Evolutionary conservation across 1,140 invertebrate genomes (phyloP), one percentile per base, ranked within the genome.

Genomic region (Octopus bimaculoides): DNA sequence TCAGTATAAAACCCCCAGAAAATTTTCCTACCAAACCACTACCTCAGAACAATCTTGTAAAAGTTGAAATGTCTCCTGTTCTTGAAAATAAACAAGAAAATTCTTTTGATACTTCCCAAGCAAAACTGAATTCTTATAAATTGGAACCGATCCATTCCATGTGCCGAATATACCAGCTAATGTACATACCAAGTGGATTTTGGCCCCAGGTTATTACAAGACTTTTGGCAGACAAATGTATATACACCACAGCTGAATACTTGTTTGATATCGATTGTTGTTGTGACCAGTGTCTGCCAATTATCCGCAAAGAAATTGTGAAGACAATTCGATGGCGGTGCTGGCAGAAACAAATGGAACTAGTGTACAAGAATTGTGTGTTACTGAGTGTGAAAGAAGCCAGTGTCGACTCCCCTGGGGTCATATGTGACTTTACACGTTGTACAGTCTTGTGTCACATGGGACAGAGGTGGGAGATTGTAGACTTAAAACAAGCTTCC

Each of bases 131-230:
- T 41, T 41, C 26, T 41, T 41, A 41, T 41, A 41, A 71, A 71
- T 71, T 71, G 5, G 66, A 71, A 71, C 66, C 66, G 7, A 71
- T 71, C 8, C 74, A 88, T 73, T 87, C 89, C 5, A 82, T 89
- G 77, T 85, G 89, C 55, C 85, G 91, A 26, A 85, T 92, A 4
- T 92, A 91, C 82, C 84, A 90, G 6, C 95, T 99, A 93, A 97
- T 97, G 0, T 99, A 99, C 90, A 96, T 99, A 88, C 98, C 98
- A 0, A 96, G 95, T 83, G 98, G 98, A 0, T 99, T 99, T 90
- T 99, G 98, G 98, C 96, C 97, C 0, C 91, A 98, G 10, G 92
- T 99, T 5, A 96, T 98, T 14, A 97, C 97, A 0, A 91, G 97
- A 41, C 93, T 99, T 76, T 89, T 99, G 52, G 96, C 96, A 0